phyloP scores from a whole-genome alignment of 2,888 invertebrate genomes.

The Sphaerophoria taeniata region DNA sequence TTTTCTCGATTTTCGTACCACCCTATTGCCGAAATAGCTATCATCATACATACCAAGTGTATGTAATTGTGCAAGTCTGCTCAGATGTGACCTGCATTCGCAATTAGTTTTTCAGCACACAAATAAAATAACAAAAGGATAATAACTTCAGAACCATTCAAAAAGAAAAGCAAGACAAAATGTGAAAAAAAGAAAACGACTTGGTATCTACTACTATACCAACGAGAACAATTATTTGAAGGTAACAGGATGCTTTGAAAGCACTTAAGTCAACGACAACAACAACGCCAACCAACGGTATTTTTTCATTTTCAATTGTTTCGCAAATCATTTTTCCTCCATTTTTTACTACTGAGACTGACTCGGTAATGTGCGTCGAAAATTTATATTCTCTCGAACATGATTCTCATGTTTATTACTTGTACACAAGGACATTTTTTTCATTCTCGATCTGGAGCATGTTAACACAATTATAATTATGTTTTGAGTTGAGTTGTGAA shows the following conservation, averaged over 20 bases:
- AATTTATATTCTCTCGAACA: too few species aligned
- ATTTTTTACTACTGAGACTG: not conserved
- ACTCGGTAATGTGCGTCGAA: slow-evolving; percentile 11
- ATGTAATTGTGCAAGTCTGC: not conserved
- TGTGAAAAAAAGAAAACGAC: too few species aligned
- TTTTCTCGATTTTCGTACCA: too few species aligned
- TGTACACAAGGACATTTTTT: slow-evolving; percentile 48
- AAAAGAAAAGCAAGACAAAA: slow-evolving; percentile 35
- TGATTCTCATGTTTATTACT: slow-evolving; percentile 7
- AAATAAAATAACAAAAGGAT: slow-evolving; percentile 64
- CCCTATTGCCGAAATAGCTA: too few species aligned
- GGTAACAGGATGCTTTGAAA: slow-evolving; percentile 54
- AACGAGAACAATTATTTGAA: slow-evolving; percentile 16
- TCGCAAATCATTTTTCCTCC: slow-evolving; percentile 6
- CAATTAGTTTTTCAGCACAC: slow-evolving; percentile 55
- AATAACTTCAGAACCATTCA: slow-evolving; percentile 39
- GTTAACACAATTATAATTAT: slow-evolving; percentile 28
- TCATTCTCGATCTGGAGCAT: slow-evolving; percentile 1
- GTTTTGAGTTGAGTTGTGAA: not conserved
- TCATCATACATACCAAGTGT: too few species aligned
- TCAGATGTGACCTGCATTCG: slow-evolving; percentile 64
- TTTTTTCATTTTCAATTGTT: not conserved
- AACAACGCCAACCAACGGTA: slow-evolving; percentile 23
- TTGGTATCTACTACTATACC: not conserved
- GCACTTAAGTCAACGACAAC: slow-evolving; percentile 50